phyloP scores from a whole-genome alignment of 1,140 invertebrate species.

The Lanistes nyassanus region DNA sequence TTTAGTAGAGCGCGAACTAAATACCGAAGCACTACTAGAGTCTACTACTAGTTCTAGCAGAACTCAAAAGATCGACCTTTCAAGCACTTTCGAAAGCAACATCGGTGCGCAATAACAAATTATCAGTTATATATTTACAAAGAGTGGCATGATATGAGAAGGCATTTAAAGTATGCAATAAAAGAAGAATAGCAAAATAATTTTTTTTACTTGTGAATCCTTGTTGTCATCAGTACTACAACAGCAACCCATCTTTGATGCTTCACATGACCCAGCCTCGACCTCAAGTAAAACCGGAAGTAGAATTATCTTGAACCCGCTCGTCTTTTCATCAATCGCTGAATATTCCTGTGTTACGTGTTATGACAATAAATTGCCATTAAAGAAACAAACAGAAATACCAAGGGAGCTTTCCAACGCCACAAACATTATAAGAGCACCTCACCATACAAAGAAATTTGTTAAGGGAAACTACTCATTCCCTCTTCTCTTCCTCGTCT shows the following conservation, averaged over 20 bases:
- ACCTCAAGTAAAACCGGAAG: slow-evolving; percentile 17
- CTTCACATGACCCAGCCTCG: slow-evolving; percentile 28
- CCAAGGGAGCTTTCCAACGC: too few relatives aligned
- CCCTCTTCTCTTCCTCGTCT: too few relatives aligned
- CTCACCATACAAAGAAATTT: too few relatives aligned
- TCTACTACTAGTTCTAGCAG: not conserved
- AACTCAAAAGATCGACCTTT: not conserved
- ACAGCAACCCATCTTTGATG: slow-evolving; percentile 42
- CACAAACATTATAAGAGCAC: too few relatives aligned
- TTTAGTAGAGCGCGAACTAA: too few relatives aligned
- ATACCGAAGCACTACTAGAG: too few relatives aligned
- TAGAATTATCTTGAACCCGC: not conserved
- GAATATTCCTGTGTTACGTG: too few relatives aligned
- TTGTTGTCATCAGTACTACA: slow-evolving; percentile 41
- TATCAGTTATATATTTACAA: not conserved
- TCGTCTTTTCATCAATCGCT: too few relatives aligned
- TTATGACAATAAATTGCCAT: too few relatives aligned
- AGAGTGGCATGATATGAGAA: not conserved
- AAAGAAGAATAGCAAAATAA: not conserved
- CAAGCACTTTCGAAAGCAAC: not conserved
- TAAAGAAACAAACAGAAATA: too few relatives aligned
- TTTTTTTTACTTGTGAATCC: slow-evolving; percentile 30
- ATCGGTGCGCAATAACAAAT: not conserved
- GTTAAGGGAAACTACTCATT: too few relatives aligned
- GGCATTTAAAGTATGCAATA: not conserved